Percentiles rank a stretch among this genome's conserved stretches.
Evolutionary conservation across 2,888 invertebrate species (phyloP).

Genomic region (Andrena bucephala): DNA sequence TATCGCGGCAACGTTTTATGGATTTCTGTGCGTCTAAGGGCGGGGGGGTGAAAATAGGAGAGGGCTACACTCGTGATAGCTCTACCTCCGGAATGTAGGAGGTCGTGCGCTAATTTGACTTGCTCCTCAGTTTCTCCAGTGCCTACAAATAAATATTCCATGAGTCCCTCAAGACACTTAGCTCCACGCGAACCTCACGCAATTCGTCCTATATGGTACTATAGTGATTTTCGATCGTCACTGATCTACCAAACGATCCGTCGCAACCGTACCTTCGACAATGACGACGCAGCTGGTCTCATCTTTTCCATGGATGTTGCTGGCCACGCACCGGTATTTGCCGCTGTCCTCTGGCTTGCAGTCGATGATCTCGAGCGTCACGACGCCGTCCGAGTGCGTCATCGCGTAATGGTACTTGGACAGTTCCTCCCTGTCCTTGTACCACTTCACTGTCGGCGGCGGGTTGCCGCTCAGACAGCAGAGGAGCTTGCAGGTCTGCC

Average conservation of each 20-base stretch:
- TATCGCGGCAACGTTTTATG: not conserved
- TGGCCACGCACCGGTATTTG: slow-evolving; percentile 97
- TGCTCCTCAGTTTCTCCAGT: slow-evolving; percentile 93
- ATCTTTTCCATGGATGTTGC: slow-evolving; percentile 96
- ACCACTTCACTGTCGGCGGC: slow-evolving; percentile 96
- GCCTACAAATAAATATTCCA: slow-evolving; percentile 86
- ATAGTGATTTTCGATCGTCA: not conserved
- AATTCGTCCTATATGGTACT: not conserved
- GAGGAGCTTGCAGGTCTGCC: slow-evolving; percentile 98
- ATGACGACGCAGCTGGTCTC: slow-evolving; percentile 98
- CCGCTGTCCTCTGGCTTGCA: slow-evolving; percentile 98
- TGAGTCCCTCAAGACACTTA: slow-evolving; percentile 15
- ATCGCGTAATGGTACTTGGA: slow-evolving; percentile 96
- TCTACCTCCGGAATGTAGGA: slow-evolving; percentile 93
- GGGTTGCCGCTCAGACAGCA: slow-evolving; percentile 98
- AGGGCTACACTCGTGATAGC: slow-evolving; percentile 66
- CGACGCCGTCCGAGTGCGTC: slow-evolving; percentile 97
- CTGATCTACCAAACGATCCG: not conserved
- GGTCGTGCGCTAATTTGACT: slow-evolving; percentile 93
- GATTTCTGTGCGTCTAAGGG: not conserved
- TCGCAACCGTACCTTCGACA: slow-evolving; percentile 91
- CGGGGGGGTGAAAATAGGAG: slow-evolving; percentile 25
- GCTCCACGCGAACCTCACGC: not conserved
- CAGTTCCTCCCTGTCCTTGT: slow-evolving; percentile 96
- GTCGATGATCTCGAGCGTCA: slow-evolving; percentile 98